phyloP scores from a whole-genome alignment of 2,113 vertebrate species.

The Notarius lentiginosus region DNA sequence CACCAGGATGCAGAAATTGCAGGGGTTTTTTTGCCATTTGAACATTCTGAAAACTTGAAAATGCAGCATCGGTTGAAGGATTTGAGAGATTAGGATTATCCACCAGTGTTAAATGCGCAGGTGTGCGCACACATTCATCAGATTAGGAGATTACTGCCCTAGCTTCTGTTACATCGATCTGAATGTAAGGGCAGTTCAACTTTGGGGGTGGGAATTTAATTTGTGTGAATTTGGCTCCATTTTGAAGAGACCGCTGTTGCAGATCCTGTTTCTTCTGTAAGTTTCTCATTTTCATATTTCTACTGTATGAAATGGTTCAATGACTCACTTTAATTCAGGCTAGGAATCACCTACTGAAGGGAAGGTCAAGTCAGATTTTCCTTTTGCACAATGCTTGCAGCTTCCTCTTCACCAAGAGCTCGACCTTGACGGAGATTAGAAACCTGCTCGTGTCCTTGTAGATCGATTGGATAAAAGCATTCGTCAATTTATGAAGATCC shows the following conservation, averaged over 20 bases:
- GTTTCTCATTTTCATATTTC: neutral
- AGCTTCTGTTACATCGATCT: constrained; percentile 55
- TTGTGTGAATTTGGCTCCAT: constrained; percentile 12
- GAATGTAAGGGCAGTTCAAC: constrained; percentile 17
- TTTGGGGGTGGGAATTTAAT: neutral
- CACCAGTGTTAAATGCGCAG: constrained; percentile 8
- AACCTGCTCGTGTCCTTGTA: neutral
- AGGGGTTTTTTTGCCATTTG: neutral
- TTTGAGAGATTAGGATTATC: constrained; percentile 56
- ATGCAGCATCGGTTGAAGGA: neutral
- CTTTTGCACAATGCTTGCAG: no score
- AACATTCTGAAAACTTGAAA: constrained; percentile 37
- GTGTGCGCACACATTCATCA: constrained; percentile 46
- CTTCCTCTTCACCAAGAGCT: neutral
- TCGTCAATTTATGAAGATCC: neutral
- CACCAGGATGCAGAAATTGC: neutral
- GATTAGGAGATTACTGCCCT: constrained; percentile 69
- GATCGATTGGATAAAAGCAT: constrained; percentile 12
- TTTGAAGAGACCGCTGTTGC: neutral
- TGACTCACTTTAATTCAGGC: neutral
- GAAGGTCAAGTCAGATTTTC: neutral
- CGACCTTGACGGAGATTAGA: neutral
- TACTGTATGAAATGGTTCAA: neutral
- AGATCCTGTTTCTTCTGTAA: neutral
- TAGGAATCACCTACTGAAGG: neutral